Evolutionary conservation across 2,113 vertebrate species (phyloP), one percentile per base, ranked within the genome.

Genomic region (Epinephelus moara): DNA sequence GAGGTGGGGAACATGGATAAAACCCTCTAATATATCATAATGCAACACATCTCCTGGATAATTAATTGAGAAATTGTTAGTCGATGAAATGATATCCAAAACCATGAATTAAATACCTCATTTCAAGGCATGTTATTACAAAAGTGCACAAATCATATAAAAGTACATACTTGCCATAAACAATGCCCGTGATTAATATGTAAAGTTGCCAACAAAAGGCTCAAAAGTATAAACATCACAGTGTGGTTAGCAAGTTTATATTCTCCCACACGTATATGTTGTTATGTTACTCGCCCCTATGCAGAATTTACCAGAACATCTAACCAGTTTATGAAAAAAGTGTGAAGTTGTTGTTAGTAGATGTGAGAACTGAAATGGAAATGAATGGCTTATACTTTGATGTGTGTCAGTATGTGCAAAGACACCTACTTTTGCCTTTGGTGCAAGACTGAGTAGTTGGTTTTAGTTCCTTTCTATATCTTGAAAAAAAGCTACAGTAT

Each of bases 341-440:
- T 21, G 10, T 61, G 63, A 47, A 1, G 53, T 52, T 75, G 9
- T 64, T 37, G 57, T 73, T 37, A 47, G 37, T 3, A 18, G 18
- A 63, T 14, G 4, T 50, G 53, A 52, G 13, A 84, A 76, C 14
- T 0, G 50, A 84, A 82, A 70, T 62, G 25, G 62, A 88, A 86
- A 85, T 49, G 1, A 50, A 4, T 66, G 45, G 73, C 61, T 70
- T 37, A 77, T 50, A 27, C 42, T 55, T 12, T 62, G n/a, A 79
- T 50, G 2, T 40, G 4, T 11, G 19, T 11, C 49, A 30, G 4
- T 12, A 13, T 59, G n/a, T 61, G 37, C n/a, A 10, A 68, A 56
- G 2, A 67, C 2, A 18, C 18, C 4, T 7, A 2, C 15, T 56
- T 76, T 75, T 66, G 21, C 59, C 12, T 47, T 53, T 42, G 60